Evolutionary conservation across 1,140 invertebrate species (phyloP).

Genomic region (Bombus waltoni): DNA sequence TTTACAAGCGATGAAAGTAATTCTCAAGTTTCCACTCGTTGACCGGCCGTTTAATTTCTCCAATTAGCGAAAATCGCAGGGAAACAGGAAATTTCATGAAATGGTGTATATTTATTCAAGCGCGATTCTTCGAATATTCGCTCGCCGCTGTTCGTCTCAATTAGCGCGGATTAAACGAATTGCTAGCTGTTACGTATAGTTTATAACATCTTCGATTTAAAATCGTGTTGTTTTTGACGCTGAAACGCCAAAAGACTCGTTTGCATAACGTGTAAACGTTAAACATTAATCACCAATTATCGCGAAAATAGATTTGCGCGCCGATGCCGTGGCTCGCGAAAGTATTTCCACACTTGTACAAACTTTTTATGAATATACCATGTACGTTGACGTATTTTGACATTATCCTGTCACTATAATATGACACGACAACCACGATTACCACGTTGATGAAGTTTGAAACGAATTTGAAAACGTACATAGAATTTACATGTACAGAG

Average conservation of each 20-base stretch:
- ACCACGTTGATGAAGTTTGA: background rate
- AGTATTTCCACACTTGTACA: background rate
- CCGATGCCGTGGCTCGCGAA: background rate
- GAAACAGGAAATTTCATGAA: background rate
- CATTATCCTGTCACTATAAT: background rate
- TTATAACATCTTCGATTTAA: background rate
- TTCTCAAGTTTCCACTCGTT: background rate
- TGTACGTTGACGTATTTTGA: background rate
- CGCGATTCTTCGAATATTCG: background rate
- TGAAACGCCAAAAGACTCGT: background rate
- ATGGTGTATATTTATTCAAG: background rate
- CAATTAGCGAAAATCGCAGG: slow-evolving; percentile 22
- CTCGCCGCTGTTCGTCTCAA: slow-evolving; percentile 2
- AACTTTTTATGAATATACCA: too few relatives aligned
- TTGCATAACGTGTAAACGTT: background rate
- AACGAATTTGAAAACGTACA: background rate
- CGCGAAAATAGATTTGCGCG: background rate
- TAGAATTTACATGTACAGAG: background rate
- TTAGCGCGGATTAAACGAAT: slow-evolving; percentile 13
- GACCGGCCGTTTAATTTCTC: background rate
- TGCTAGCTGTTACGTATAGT: background rate
- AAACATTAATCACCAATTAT: background rate
- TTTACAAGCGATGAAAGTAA: background rate
- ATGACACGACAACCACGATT: background rate
- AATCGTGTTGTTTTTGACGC: background rate